Evolutionary conservation across 2,888 invertebrate species (phyloP).

Genomic region (Stenodema calcarata): DNA sequence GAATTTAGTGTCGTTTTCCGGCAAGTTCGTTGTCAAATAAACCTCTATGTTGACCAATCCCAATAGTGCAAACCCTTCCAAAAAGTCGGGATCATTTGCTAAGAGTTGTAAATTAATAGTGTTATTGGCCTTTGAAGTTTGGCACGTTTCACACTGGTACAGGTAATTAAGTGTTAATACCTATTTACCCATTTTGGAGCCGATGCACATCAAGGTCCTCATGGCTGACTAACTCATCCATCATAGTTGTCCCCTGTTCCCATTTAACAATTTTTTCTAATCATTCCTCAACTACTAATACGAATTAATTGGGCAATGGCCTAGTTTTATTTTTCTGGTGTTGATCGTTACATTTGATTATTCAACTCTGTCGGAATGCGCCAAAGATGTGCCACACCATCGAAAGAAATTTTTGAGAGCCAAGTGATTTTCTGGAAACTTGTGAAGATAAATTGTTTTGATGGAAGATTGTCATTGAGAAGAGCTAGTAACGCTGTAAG

Average conservation of each 20-base stretch:
- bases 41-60: too few relatives aligned
- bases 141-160: too few relatives aligned
- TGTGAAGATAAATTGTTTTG: background rate
- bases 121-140: too few relatives aligned
- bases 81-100: too few relatives aligned
- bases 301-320: background rate
- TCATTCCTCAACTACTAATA: background rate
- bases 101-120: too few relatives aligned
- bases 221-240: background rate
- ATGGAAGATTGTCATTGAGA: conserved; percentile 21
- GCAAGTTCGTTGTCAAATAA: too few relatives aligned
- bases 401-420: background rate
- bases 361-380: background rate
- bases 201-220: too few relatives aligned
- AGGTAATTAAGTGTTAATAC: too few relatives aligned
- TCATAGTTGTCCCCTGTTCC: background rate
- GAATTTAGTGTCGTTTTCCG: too few relatives aligned
- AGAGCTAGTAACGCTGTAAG: conserved; percentile 34
- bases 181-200: too few relatives aligned
- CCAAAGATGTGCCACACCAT: conserved; percentile 37
- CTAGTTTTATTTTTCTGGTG: background rate
- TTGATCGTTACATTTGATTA: background rate
- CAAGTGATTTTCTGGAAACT: background rate
- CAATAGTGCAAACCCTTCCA: too few relatives aligned
- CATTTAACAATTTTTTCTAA: background rate